Base-by-base conservation (phyloP, 2,113 vertebrate species). In the Lophochroa leadbeateri region DNA sequence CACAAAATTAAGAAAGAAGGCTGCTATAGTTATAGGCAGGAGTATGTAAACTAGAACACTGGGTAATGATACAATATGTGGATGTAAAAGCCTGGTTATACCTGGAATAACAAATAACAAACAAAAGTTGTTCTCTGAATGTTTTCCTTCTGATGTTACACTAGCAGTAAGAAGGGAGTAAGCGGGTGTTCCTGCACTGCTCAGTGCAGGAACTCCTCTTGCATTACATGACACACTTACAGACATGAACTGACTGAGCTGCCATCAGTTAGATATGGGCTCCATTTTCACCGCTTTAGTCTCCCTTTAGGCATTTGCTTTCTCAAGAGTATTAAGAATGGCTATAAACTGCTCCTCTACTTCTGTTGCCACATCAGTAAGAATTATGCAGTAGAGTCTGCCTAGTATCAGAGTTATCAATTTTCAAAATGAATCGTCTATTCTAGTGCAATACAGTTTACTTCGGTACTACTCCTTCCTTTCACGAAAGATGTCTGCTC, bases 361-460 rank as follows among this genome's bases (percentile, higher is more conserved):
- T 86, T 68, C 57, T 90, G 44, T 65, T 90, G 76, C 92, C 44
- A 61, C 83, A 92, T 76, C 69, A 64, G 81, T 64, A 86, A 92
- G 65, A 88, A 88, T 90, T 84, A 82, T 28, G 49, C 65, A 50
- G 11, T 52, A 53, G 74, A 76, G 37, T 64, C 72, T 88, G 43
- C n/a, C 87, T 69, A 63, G n/a, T 70, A 78, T 77, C 57, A 76
- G 11, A 84, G 90, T 67, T 86, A 95, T 10, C 80, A 65, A 64
- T 92, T 95, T 92, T 82, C 82, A 82, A 90, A 94, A 79, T 64
- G 63, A 93, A 53, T 61, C 28, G 86, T 83, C 84, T 90, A 77
- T 96, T 94, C 88, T 78, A 95, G 86, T 49, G 67, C 57, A 92
- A 94, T 78, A 52, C 43, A 79, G 55, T 92, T 94, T 55, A 80